These are phyloP conservation scores for Brachyhypopomus occidentalis DNA, from an alignment of 2,113 vertebrate species.

Conservation along the genomic window DNA sequence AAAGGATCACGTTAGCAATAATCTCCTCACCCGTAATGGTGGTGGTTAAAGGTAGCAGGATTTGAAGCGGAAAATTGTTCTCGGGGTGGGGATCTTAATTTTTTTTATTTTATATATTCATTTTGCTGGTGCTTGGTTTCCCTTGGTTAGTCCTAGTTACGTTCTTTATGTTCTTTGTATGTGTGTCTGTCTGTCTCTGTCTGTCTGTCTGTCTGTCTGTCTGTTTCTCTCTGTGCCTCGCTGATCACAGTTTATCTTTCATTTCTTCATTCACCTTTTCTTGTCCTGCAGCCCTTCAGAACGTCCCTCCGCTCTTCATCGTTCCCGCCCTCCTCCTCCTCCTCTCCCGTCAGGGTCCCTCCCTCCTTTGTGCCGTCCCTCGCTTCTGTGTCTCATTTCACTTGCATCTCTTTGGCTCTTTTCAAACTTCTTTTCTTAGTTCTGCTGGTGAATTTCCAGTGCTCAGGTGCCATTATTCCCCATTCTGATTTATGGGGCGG, in stretches of 20 bases:
- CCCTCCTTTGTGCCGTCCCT: background rate
- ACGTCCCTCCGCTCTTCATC: background rate
- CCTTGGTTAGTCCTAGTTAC: background rate
- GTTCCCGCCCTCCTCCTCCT: background rate
- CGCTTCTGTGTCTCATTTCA: background rate
- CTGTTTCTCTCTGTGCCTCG: background rate
- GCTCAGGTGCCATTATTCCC: too few species aligned
- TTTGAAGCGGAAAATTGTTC: too few species aligned
- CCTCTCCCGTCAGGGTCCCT: background rate
- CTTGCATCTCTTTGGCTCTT: background rate
- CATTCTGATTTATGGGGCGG: too few species aligned
- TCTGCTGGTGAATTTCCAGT: background rate
- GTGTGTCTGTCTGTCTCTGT: background rate
- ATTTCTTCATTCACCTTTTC: slow-evolving; percentile 6
- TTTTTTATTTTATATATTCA: background rate
- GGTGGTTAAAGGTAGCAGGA: too few species aligned
- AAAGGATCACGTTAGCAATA: too few species aligned
- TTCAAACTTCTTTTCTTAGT: background rate
- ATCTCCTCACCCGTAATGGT: too few species aligned
- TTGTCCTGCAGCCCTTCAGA: background rate
- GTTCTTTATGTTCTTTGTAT: background rate
- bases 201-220: background rate
- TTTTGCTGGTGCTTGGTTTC: slow-evolving; percentile 31
- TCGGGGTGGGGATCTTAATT: too few species aligned
- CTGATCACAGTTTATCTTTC: background rate